These are phyloP conservation scores for Quadriops clusia DNA, from an alignment of 2,888 invertebrate genomes.

Conservation along the genomic window DNA sequence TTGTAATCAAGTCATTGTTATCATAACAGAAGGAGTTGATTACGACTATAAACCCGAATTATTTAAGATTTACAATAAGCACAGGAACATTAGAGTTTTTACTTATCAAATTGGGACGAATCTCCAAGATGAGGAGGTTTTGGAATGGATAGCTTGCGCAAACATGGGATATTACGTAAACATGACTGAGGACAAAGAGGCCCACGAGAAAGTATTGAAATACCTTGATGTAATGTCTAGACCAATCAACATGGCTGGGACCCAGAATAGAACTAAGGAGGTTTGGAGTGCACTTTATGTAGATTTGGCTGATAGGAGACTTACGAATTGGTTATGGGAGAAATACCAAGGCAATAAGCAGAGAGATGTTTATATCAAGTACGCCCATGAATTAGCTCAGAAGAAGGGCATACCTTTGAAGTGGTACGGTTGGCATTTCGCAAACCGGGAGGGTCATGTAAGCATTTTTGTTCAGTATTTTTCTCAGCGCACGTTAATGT, in stretches of 20 bases:
- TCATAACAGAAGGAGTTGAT: conserved; percentile 94
- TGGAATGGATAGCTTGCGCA: conserved; percentile 95
- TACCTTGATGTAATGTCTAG: conserved; percentile 94
- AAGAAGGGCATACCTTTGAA: conserved; percentile 11
- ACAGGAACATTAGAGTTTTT: conserved; percentile 79
- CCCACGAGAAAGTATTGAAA: conserved; percentile 84
- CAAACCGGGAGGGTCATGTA: conserved; percentile 15
- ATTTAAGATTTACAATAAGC: conserved; percentile 30
- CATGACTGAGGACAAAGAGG: conserved; percentile 87
- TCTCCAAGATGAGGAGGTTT: conserved; percentile 75
- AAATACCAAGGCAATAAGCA: conserved; percentile 71
- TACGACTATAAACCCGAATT: conserved; percentile 61
- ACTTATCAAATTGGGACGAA: conserved; percentile 83
- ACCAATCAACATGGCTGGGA: conserved; percentile 65
- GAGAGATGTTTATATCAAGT: conserved; percentile 43
- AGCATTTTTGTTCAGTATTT: conserved; percentile 10
- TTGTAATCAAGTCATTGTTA: conserved; percentile 93
- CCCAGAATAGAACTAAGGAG: conserved; percentile 61
- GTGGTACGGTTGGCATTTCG: conserved; percentile 8
- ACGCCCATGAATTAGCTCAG: conserved; percentile 14
- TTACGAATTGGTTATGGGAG: conserved; percentile 85
- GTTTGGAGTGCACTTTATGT: conserved; percentile 96
- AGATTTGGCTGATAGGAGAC: conserved; percentile 81
- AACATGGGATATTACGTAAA: conserved; percentile 93
- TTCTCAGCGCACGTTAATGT: no score